Evolutionary conservation across 2,797 vertebrate genomes (phyloP).

Genomic region (Acanthurus lineatus): DNA sequence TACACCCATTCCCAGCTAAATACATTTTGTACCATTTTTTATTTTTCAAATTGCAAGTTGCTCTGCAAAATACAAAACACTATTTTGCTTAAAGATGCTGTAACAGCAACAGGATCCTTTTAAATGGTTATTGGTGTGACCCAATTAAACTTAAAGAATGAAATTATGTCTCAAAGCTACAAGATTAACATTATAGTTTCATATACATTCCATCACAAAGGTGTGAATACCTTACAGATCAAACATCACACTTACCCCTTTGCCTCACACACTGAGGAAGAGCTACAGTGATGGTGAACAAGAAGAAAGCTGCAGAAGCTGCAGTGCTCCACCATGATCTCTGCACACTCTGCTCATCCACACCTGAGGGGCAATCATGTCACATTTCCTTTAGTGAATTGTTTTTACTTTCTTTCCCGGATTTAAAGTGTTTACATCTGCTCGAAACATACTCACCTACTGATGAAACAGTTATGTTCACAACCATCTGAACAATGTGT

Average conservation of each 20-base stretch:
- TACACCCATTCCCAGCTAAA: no score
- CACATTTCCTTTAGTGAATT: background rate
- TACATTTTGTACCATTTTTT: no score
- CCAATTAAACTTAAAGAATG: no score
- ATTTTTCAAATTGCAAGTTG: no score
- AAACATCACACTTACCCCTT: constrained; percentile 70
- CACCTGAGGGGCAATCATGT: constrained; percentile 63
- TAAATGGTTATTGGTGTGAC: no score
- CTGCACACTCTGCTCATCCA: constrained; percentile 62
- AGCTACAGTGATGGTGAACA: constrained; percentile 75
- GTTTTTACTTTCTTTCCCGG: background rate
- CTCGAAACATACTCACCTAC: constrained; percentile 71
- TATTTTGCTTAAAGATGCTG: no score
- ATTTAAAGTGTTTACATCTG: background rate
- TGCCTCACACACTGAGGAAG: constrained; percentile 76
- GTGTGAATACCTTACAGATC: background rate
- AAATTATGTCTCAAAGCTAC: background rate
- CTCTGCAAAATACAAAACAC: no score
- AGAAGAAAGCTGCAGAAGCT: constrained; percentile 80
- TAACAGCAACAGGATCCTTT: no score
- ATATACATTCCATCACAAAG: background rate
- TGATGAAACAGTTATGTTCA: constrained; percentile 80
- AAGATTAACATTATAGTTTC: background rate
- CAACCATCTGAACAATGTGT: constrained; percentile 75
- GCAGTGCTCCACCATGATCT: constrained; percentile 85